Evolutionary conservation across 2,888 invertebrate genomes (phyloP), one percentile per base, ranked within the genome.

Genomic region (Ophion costatus): DNA sequence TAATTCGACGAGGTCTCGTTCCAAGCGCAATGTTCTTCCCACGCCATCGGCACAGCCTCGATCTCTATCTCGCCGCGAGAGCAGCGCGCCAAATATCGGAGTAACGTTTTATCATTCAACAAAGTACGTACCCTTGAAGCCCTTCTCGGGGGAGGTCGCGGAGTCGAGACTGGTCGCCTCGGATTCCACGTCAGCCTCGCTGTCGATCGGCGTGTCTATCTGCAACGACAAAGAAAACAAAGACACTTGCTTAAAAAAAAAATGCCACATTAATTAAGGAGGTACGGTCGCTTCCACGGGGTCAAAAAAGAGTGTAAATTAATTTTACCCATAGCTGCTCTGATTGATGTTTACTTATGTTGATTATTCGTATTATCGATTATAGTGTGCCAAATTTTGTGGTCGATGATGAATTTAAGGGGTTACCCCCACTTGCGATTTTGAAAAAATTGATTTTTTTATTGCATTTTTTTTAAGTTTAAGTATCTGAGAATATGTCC

Each of bases 161-260:
- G 89, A 88, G 79, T 89, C 89, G 78, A 90, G 89, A 87, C 90
- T 92, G 56, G 89, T 89, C 59, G 87, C 88, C 78, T 92, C 92
- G 42, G 91, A 89, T 84, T 93, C 92, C 6, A 90, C 89, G 84
- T 92, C 92, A 20, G 89, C 90, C 38, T 92, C 92, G 71, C 88
- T 91, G 83, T 93, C 93, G 73, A 91, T 85, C 64, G 92, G 92
- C 20, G 91, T 90, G 83, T 93, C 93, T 83, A 93, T 91, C 93
- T 93, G 91, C 9, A 92, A 92, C 24, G 79, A 87, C 74, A 87
- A 66, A 76, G n/a, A 22, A 73, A 67, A 51, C 0, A 24, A n/a
- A 73, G 5, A 45, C 42, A 78, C 20, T 42, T 69, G 42, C 4
- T 20, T 64, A n/a, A 24, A 73, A 69, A n/a, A n/a, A n/a, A n/a